Evolutionary conservation across 2,113 vertebrate genomes (phyloP).

Genomic region (Accipiter cooperii): DNA sequence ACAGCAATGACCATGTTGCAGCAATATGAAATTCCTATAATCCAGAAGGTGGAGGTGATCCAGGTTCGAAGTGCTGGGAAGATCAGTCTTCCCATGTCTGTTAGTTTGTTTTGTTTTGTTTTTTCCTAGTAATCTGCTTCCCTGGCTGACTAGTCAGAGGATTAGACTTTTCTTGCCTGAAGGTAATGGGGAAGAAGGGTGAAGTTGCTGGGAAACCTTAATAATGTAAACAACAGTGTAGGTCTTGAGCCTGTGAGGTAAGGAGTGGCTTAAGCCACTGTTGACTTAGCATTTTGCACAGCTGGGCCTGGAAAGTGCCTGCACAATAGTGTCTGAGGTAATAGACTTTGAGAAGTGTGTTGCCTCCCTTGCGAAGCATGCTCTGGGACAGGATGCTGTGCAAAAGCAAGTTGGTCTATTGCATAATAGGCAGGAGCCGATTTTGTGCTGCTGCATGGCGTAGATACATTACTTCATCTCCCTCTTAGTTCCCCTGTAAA

Average conservation of each 20-base stretch:
- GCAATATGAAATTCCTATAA: background rate
- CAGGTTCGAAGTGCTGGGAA: background rate
- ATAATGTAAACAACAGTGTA: background rate
- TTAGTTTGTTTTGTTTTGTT: background rate
- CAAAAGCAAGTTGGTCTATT: background rate
- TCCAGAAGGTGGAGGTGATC: background rate
- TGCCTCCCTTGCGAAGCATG: background rate
- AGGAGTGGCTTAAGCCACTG: background rate
- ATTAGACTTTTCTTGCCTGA: background rate
- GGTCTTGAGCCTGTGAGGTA: background rate
- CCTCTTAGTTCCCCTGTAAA: background rate
- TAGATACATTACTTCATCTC: background rate
- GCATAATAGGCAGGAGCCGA: background rate
- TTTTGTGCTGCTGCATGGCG: background rate
- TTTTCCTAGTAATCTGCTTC: background rate
- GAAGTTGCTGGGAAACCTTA: background rate
- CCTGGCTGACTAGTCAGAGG: background rate
- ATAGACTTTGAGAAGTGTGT: background rate
- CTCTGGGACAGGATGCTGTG: background rate
- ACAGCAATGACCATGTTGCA: background rate
- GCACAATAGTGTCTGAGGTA: background rate
- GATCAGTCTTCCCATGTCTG: background rate
- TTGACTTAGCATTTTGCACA: background rate
- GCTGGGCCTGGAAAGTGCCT: background rate
- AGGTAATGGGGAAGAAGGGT: background rate